phyloP scores from a whole-genome alignment of 2,797 vertebrate species.

The Sebastiscus albofasciatus region DNA sequence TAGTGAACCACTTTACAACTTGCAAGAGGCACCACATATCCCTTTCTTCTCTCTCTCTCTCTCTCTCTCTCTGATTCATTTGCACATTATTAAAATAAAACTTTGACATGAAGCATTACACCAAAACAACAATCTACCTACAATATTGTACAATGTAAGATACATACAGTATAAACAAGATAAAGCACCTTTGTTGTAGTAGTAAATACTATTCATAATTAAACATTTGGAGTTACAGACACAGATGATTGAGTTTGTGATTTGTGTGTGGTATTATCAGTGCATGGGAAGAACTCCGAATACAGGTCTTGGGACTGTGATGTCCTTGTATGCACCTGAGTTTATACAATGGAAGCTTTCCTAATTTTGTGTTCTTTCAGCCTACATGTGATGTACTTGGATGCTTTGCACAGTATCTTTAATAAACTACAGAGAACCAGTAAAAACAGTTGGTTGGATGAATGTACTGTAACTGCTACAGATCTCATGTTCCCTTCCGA shows the following conservation, averaged over 20 bases:
- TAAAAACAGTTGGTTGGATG: conserved; percentile 73
- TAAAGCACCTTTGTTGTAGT: conserved; percentile 89
- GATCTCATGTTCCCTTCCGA: conserved; percentile 82
- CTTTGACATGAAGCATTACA: conserved; percentile 93
- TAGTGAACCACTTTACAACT: conserved; percentile 88
- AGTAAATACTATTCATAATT: conserved; percentile 85
- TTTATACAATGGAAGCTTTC: conserved; percentile 82
- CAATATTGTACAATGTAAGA: conserved; percentile 91
- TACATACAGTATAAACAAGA: conserved; percentile 91
- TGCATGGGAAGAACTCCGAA: conserved; percentile 89
- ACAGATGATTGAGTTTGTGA: conserved; percentile 85
- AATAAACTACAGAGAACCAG: conserved; percentile 83
- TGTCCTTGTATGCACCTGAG: conserved; percentile 89
- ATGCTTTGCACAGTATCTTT: conserved; percentile 79
- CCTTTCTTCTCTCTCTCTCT: conserved; percentile 85
- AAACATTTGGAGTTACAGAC: conserved; percentile 88
- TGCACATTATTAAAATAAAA: conserved; percentile 97
- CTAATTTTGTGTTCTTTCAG: conserved; percentile 74
- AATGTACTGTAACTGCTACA: conserved; percentile 81
- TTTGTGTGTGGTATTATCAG: conserved; percentile 89
- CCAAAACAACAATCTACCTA: conserved; percentile 90
- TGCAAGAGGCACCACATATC: conserved; percentile 83
- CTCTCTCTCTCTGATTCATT: conserved; percentile 85
- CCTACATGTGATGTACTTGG: conserved; percentile 73
- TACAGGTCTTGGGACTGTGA: conserved; percentile 84